A percentile compares a stretch with the other conserved stretches of the same genome.
Conservation (phyloP, 2,113 vertebrate genomes). For the Epinephelus lanceolatus region DNA sequence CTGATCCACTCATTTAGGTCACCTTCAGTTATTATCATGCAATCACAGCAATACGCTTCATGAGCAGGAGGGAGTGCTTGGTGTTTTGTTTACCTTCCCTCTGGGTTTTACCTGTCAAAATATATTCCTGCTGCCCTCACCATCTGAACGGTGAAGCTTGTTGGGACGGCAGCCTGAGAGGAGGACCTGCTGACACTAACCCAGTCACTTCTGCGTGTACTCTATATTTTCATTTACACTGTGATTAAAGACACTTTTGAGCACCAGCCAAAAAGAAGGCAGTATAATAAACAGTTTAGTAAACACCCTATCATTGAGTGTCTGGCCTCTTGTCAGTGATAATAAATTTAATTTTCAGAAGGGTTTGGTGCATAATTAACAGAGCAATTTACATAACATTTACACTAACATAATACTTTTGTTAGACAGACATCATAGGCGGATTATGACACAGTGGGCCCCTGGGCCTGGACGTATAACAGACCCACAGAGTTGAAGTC, state of each 20-base stretch:
- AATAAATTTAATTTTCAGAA: not conserved
- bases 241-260: not conserved
- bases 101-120: not conserved
- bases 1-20: not conserved
- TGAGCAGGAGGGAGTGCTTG: not conserved
- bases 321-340: not conserved
- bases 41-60: not conserved
- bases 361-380: not conserved
- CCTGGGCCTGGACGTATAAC: too few species aligned
- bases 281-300: not conserved
- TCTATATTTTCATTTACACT: not conserved
- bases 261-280: not conserved
- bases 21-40: slow-evolving; percentile 3
- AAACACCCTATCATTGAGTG: not conserved
- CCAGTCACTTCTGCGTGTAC: not conserved
- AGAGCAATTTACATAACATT: not conserved
- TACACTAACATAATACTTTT: too few species aligned
- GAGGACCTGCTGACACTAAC: not conserved
- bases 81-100: not conserved
- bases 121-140: too few species aligned
- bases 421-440: too few species aligned
- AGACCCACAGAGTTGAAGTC: too few species aligned
- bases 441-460: too few species aligned
- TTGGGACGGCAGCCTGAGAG: not conserved
- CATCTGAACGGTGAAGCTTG: not conserved